Base-by-base conservation (phyloP, 2,888 invertebrate species). In the Siphonodentalium dalli region DNA sequence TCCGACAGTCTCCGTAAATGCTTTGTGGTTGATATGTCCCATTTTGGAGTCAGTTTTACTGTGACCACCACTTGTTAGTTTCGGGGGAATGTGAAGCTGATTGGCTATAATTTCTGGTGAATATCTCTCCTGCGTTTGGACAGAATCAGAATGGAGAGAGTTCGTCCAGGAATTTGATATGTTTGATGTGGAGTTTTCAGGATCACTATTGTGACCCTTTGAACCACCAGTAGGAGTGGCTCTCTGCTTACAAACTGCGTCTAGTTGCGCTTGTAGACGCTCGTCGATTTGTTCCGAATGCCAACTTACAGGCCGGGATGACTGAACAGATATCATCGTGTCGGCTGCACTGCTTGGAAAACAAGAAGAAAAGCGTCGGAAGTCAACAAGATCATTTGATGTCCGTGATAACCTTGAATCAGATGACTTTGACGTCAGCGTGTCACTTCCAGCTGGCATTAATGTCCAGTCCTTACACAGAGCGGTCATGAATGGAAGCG, bases 381-480 rank as follows among this genome's bases (percentile, higher is more conserved):
- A 56, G 54, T 74, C 74, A 5, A 66, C 49, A n/a, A n/a, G 50
- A 40, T 73, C 72, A 52, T 70, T 68, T 11, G 71, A 71, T 40
- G 68, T 60, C 51, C 67, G 53, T 2, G 71, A 70, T 23, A 67
- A 61, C 21, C 68, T 61, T 0, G 72, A 71, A 47, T 74, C 74
- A 6, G 66, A 69, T 23, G 74, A 73, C 31, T 68, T 58, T 7
- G 71, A 63, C 2, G 72, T 72, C 13, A 68, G 65, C 45, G 68
- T 69, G 45, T 73, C 72, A 50, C 65, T 68, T 47, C 65, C 62
- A 26, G 65, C 54, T 15, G 65, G 63, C 61, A 77, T 85, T 72
- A 95, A 86, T 55, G 92, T 91, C 54, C 91, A 88, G 82, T 95
- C 95, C 80, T 94, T 95, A 85, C 93, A 95, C 68, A 95, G 85